These are phyloP conservation scores for Channallabes apus DNA, from an alignment of 2,797 vertebrate genomes.

Conservation along the genomic window DNA sequence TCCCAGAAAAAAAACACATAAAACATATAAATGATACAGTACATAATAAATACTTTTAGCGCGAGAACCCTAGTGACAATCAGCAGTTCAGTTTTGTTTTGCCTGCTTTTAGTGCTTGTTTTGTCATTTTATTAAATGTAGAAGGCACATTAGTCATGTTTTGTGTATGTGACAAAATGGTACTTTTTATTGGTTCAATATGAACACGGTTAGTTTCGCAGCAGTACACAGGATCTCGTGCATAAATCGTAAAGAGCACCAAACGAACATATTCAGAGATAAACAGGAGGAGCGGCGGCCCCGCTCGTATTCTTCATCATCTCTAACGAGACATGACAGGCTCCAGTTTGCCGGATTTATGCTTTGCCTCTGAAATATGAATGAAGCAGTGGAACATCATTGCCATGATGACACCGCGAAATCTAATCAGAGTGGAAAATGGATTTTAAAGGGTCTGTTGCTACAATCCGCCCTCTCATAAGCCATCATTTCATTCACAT, in stretches of 20 bases:
- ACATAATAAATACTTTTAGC: background rate
- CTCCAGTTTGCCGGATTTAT: slow-evolving; percentile 76
- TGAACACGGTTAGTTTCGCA: background rate
- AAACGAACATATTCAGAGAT: slow-evolving; percentile 16
- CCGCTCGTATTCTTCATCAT: slow-evolving; percentile 68
- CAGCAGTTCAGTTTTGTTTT: background rate
- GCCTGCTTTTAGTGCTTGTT: background rate
- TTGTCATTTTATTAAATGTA: background rate
- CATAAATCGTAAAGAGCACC: background rate
- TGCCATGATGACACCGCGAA: slow-evolving; percentile 66
- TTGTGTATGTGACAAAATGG: too few species aligned
- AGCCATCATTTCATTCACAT: slow-evolving; percentile 69
- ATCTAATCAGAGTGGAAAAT: slow-evolving; percentile 77
- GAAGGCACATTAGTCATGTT: background rate
- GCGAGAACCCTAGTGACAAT: background rate
- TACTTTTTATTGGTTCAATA: background rate
- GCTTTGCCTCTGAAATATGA: slow-evolving; percentile 73
- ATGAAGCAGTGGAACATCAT: slow-evolving; percentile 70
- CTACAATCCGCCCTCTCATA: slow-evolving; percentile 71
- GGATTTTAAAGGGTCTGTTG: slow-evolving; percentile 75
- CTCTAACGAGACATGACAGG: slow-evolving; percentile 73
- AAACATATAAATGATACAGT: background rate
- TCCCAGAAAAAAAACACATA: background rate
- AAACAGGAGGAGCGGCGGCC: slow-evolving; percentile 32
- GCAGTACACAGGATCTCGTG: background rate